A percentile compares a stretch with the other conserved stretches of the same genome.
These are phyloP conservation scores for Spodoptera frugiperda DNA, from an alignment of 1,140 invertebrate genomes.

Conservation along the genomic window DNA sequence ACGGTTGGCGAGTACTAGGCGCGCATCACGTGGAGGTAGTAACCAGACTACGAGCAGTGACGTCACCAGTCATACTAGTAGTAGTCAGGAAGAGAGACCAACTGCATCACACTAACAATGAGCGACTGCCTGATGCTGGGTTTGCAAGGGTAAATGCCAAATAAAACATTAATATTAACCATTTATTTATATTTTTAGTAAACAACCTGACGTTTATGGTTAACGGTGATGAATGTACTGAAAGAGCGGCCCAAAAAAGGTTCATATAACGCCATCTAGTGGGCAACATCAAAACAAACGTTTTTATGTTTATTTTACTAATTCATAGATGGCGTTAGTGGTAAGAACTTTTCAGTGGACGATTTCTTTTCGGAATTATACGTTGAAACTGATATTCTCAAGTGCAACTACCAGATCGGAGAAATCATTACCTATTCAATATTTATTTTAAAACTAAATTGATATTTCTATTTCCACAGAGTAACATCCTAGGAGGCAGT, in stretches of 20 bases:
- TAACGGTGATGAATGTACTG: too few relatives aligned
- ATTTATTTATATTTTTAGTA: too few relatives aligned
- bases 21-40: conserved; percentile 97
- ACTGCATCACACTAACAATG: conserved; percentile 87
- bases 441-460: too few relatives aligned
- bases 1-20: conserved; percentile 94
- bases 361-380: too few relatives aligned
- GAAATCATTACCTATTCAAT: too few relatives aligned
- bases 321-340: background rate
- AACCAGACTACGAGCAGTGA: conserved; percentile 94
- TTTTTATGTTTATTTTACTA: background rate
- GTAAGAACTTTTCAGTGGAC: too few relatives aligned
- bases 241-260: background rate
- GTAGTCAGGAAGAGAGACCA: conserved; percentile 89
- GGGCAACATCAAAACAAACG: too few relatives aligned
- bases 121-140: conserved; percentile 82
- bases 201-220: too few relatives aligned
- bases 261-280: background rate
- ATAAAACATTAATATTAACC: too few relatives aligned
- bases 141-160: conserved; percentile 88
- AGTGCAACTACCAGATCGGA: too few relatives aligned
- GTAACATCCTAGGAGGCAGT: conserved; percentile 92
- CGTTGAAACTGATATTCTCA: too few relatives aligned
- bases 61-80: conserved; percentile 94
- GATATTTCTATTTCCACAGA: conserved; percentile 55